Evolutionary conservation across 2,113 vertebrate species (phyloP).

Genomic region (Microcebus jonahi): DNA sequence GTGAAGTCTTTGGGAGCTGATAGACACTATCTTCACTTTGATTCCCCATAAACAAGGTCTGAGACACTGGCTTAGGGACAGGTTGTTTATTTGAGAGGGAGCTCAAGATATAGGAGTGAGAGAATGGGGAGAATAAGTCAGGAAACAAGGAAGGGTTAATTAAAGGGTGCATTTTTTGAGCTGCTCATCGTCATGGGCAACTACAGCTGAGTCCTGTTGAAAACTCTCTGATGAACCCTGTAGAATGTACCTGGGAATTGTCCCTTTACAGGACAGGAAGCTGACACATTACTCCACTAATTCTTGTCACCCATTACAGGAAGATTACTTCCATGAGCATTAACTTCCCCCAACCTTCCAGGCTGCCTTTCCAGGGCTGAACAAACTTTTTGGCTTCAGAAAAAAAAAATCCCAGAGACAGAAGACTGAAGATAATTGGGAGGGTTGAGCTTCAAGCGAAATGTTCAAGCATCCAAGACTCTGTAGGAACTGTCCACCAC

Average conservation of each 20-base stretch:
- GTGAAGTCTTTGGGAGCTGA: neutral
- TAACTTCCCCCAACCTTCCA: neutral
- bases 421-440: neutral
- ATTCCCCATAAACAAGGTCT: neutral
- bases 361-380: neutral
- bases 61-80: neutral
- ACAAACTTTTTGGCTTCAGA: neutral
- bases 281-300: neutral
- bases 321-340: neutral
- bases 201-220: neutral
- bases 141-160: neutral
- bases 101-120: neutral
- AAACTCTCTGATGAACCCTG: neutral
- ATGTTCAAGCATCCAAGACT: neutral
- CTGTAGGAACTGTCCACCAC: neutral
- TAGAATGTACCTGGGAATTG: neutral
- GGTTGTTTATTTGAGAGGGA: neutral
- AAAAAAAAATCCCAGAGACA: neutral
- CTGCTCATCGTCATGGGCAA: neutral
- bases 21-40: neutral
- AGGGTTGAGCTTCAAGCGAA: neutral
- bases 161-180: neutral
- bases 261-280: neutral
- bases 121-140: neutral
- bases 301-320: neutral